Evolutionary conservation across 2,888 invertebrate species (phyloP).

Genomic region (Calephelis perditalis): DNA sequence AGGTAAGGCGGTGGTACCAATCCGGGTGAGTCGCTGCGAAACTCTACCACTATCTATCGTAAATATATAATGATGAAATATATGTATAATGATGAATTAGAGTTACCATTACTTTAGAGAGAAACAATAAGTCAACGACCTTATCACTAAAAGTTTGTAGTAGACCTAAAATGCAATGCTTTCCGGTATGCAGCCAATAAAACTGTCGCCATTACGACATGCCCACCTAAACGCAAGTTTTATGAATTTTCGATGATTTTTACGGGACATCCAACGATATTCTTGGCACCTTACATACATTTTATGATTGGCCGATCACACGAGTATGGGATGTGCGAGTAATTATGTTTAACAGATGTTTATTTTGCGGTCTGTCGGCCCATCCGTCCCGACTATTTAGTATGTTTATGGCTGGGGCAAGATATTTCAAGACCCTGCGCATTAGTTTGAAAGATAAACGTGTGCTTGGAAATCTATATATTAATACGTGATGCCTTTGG

Average conservation of each 20-base stretch:
- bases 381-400: slow-evolving; percentile 26
- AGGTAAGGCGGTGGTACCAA: too few species aligned
- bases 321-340: slow-evolving; percentile 58
- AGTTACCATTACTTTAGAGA: neutral
- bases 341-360: slow-evolving; percentile 55
- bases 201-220: slow-evolving; percentile 57
- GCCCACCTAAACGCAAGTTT: slow-evolving; percentile 43
- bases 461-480: too few species aligned
- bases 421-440: neutral
- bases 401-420: slow-evolving; percentile 14
- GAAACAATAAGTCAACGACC: slow-evolving; percentile 24
- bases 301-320: slow-evolving; percentile 58
- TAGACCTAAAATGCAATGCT: slow-evolving; percentile 36
- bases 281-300: slow-evolving; percentile 39
- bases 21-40: too few species aligned
- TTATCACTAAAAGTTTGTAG: slow-evolving; percentile 27
- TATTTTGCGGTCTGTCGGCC: slow-evolving; percentile 58
- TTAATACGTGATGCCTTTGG: too few species aligned
- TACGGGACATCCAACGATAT: slow-evolving; percentile 44
- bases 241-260: slow-evolving; percentile 46
- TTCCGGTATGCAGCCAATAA: slow-evolving; percentile 51
- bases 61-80: too few species aligned
- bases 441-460: neutral
- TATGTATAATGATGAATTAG: too few species aligned
- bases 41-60: too few species aligned